These are phyloP conservation scores for Grus americana DNA, from an alignment of 2,113 vertebrate species.

Conservation along the genomic window DNA sequence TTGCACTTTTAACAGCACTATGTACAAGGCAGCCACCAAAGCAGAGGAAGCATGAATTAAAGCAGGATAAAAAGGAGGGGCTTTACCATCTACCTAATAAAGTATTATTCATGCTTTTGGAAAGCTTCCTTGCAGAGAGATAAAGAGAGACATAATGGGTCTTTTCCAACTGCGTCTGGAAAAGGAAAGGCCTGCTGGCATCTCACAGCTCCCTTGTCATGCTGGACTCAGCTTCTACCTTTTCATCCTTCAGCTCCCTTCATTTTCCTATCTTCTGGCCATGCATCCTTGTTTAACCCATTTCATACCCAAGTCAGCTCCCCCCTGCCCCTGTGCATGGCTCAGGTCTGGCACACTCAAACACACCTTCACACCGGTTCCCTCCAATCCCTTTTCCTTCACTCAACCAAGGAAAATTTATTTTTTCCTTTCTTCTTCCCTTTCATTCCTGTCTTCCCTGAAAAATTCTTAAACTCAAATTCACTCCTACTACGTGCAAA, in stretches of 20 bases:
- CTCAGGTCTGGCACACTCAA: background rate
- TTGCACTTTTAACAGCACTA: constrained; percentile 41
- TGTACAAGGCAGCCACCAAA: constrained; percentile 54
- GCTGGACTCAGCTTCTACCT: background rate
- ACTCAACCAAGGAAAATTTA: background rate
- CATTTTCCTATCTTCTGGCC: background rate
- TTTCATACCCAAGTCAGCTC: background rate
- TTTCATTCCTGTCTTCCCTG: background rate
- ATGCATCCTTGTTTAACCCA: background rate
- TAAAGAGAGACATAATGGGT: background rate
- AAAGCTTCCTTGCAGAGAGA: constrained; percentile 18
- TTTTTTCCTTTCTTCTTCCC: background rate
- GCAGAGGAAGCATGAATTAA: constrained; percentile 62
- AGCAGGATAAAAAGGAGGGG: constrained; percentile 37
- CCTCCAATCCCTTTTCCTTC: background rate
- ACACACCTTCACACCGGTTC: background rate
- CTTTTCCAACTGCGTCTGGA: background rate
- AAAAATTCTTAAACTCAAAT: background rate
- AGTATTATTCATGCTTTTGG: constrained; percentile 56
- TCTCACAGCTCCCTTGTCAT: background rate
- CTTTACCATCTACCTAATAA: constrained; percentile 42
- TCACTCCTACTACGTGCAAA: background rate
- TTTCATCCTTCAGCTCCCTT: background rate
- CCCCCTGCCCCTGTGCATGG: background rate
- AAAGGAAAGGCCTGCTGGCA: background rate